Evolutionary conservation across 2,113 vertebrate genomes (phyloP).

Genomic region (Eulemur rufifrons): DNA sequence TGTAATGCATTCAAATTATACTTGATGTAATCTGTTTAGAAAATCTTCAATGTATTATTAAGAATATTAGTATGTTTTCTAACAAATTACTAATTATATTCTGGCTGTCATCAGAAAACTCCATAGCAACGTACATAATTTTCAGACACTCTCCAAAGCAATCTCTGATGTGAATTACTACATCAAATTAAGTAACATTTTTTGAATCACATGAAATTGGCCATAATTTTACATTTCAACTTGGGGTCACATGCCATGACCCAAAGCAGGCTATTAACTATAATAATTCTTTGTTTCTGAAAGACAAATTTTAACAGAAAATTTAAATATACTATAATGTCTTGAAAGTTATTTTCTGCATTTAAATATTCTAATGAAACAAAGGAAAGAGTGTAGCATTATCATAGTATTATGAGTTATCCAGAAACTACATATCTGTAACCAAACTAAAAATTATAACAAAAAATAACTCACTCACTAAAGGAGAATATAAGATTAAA

Average conservation of each 20-base stretch:
- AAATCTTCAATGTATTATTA: not conserved
- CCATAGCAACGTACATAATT: not conserved
- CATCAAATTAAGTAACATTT: not conserved
- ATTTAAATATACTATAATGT: not conserved
- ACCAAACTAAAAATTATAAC: not conserved
- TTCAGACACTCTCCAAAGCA: not conserved
- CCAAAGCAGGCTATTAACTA: not conserved
- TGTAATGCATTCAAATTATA: not conserved
- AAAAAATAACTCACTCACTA: not conserved
- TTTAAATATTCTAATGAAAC: not conserved
- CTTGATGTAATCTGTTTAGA: not conserved
- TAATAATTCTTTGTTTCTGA: not conserved
- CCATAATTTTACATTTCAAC: not conserved
- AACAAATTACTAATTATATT: slow-evolving; percentile 19
- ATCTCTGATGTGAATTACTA: not conserved
- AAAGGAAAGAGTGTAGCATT: not conserved
- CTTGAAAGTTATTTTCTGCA: not conserved
- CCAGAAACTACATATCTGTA: not conserved
- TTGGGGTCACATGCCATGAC: not conserved
- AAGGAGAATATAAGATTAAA: not conserved
- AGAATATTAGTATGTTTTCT: not conserved
- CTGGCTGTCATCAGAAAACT: not conserved
- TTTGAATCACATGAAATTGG: not conserved
- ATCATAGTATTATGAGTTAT: not conserved
- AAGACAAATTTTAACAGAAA: slow-evolving; percentile 28